Base-by-base conservation (phyloP, 2,888 invertebrate genomes). In the Cerastis rubricosa region DNA sequence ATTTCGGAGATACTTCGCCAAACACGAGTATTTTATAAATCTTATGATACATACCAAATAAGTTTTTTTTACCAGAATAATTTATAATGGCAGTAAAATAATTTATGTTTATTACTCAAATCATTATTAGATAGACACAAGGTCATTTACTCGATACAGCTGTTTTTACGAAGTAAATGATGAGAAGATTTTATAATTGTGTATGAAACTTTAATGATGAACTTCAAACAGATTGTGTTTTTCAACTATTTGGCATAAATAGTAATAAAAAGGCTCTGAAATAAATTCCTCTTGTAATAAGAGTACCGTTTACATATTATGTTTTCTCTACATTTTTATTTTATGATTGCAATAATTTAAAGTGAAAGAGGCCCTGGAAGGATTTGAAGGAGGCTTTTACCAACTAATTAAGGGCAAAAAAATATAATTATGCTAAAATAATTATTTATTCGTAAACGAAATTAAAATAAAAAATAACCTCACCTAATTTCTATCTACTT, bases 181-280 rank as follows among this genome's bases (percentile, higher is more conserved):
- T 81, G 78, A 74, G 81, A 84, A 78, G 22, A 76, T 74, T 63
- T 66, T 71, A 54, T 65, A 61, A 65, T 54, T 74, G 59, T 71
- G 6, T 66, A 25, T 64, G 14, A 71, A 68, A 71, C 59, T 35
- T 35, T 71, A 67, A 73, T 61, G 51, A 70, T 45, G 47, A 71
- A 64, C 61, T 74, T 47, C 9, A 35, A 83, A 69, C 17, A 43
- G 43, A 22, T 74, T 19, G 11, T 67, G 3, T n/a, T 64, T 8
- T 43, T n/a, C 7, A n/a, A 14, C 40, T 43, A 3, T 35, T 35
- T 19, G 61, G 25, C 7, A 14, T 2, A 57, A 25, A 54, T 25
- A 57, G 19, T 61, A 35, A 35, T 35, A 35, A 35, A 54, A 68
- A 66, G 19, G 12, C 22, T 68, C 14, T 68, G 0, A n/a, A 67